phyloP scores from a whole-genome alignment of 2,113 vertebrate species.

The Lynx canadensis region DNA sequence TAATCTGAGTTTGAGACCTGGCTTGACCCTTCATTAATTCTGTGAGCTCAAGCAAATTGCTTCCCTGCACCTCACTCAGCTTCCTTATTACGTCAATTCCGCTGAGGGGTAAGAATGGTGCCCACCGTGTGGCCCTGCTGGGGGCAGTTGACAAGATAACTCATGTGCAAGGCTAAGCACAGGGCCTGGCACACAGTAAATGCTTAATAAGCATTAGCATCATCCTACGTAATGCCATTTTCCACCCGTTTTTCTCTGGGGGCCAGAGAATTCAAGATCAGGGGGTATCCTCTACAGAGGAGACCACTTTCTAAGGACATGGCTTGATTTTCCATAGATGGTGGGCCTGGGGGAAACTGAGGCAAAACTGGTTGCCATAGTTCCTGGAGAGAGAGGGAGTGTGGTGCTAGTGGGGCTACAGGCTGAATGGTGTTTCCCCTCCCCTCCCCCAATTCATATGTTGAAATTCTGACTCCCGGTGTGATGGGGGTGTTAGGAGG shows the following conservation, averaged over 20 bases:
- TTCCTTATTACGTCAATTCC: not conserved
- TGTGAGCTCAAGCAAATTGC: too few relatives aligned
- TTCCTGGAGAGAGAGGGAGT: not conserved
- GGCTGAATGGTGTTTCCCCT: not conserved
- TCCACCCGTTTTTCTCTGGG: not conserved
- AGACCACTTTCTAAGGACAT: not conserved
- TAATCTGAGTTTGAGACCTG: not conserved
- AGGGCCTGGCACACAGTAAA: not conserved
- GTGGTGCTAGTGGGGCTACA: not conserved
- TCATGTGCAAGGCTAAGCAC: rapidly evolving
- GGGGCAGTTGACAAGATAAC: not conserved
- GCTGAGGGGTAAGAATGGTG: rapidly evolving
- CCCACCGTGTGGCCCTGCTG: rapidly evolving
- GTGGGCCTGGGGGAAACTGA: not conserved
- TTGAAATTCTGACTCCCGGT: not conserved
- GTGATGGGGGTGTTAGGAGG: not conserved
- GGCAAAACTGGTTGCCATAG: not conserved
- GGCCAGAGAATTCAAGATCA: not conserved
- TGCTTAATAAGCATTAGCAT: not conserved
- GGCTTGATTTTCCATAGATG: not conserved
- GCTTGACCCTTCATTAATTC: not conserved
- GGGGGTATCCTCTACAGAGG: not conserved
- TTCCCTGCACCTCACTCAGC: not conserved
- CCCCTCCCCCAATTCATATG: not conserved
- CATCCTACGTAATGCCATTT: rapidly evolving